Conservation (phyloP, 2,888 invertebrate genomes). For the Brachyopa scutellaris region DNA sequence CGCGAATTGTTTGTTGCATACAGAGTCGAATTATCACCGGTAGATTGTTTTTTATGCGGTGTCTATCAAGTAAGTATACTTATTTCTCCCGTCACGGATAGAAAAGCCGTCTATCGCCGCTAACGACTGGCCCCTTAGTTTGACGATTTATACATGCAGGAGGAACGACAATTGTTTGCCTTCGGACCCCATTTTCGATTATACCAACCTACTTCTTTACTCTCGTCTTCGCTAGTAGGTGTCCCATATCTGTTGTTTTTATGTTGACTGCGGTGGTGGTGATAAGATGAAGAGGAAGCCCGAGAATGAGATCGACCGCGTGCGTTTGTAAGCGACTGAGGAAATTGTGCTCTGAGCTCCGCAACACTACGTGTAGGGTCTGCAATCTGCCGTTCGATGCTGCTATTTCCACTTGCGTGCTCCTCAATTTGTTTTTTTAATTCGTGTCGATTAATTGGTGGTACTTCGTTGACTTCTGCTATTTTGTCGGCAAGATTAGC, state of each 20-base stretch:
- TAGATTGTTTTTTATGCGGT: too few relatives aligned
- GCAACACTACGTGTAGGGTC: not conserved
- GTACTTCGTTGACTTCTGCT: constrained; percentile 7
- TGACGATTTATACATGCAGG: not conserved
- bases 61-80: not conserved
- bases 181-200: not conserved
- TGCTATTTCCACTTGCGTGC: not conserved
- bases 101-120: not conserved
- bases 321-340: not conserved
- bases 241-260: not conserved
- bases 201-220: not conserved
- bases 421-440: not conserved
- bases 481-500: constrained; percentile 50
- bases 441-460: not conserved
- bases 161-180: not conserved
- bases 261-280: not conserved
- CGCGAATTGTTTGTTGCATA: too few relatives aligned
- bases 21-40: too few relatives aligned
- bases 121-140: not conserved
- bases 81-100: not conserved
- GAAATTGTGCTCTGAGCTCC: not conserved
- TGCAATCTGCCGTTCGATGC: not conserved
- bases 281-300: too few relatives aligned
- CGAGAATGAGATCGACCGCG: not conserved
- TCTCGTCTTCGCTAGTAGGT: not conserved